These are phyloP conservation scores for Mastomys coucha DNA, from an alignment of 2,113 vertebrate genomes.

Conservation along the genomic window DNA sequence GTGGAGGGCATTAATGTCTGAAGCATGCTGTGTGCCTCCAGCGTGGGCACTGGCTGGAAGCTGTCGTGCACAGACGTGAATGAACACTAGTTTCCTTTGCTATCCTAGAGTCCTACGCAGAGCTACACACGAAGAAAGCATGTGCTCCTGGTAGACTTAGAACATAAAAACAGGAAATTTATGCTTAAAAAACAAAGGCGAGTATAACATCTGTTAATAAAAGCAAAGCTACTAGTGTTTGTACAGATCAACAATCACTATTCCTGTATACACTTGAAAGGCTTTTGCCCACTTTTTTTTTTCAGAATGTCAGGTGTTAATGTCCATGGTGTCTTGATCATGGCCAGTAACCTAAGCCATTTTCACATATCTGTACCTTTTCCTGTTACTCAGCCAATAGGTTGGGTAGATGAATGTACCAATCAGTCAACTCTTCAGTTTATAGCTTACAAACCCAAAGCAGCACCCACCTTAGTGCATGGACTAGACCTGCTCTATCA, in stretches of 20 bases:
- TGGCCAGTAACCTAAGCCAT: background rate
- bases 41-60: background rate
- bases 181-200: background rate
- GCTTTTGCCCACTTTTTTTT: background rate
- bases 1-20: background rate
- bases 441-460: constrained; percentile 33
- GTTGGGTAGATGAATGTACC: constrained; percentile 6
- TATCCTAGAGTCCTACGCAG: background rate
- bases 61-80: too few species aligned
- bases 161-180: constrained; percentile 7
- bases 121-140: background rate
- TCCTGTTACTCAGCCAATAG: background rate
- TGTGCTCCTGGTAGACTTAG: background rate
- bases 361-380: constrained; percentile 15
- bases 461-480: background rate
- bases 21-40: background rate
- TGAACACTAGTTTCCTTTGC: background rate
- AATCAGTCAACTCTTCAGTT: background rate
- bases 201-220: constrained; percentile 17
- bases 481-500: background rate
- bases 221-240: background rate
- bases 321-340: background rate
- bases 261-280: constrained; percentile 23
- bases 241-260: background rate
- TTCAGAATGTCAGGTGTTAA: background rate